Base-by-base conservation (phyloP, 2,113 vertebrate genomes). In the Macaca mulatta region DNA sequence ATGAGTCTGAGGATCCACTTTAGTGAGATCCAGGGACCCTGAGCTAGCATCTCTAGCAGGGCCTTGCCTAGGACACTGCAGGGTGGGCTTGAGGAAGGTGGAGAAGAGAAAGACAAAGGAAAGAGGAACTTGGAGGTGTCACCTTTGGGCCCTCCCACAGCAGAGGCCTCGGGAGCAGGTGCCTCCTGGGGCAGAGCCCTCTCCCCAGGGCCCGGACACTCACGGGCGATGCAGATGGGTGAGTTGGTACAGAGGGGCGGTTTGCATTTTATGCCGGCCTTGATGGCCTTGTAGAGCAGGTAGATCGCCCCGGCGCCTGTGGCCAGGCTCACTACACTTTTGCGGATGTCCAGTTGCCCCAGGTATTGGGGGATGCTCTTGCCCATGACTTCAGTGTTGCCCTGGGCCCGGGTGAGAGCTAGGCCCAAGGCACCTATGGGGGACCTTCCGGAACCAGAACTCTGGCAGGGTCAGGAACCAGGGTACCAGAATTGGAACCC, bases 221-320 rank as follows among this genome's bases (percentile, higher is more conserved):
- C 97, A 98, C 98, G 97, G 90, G 97, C 93, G 2, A 98, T 97
- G 43, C 94, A 98, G 91, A 93, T 80, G 61, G 97, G 96, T 0
- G 97, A 96, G 43, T 35, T 20, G 27, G 67, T 82, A 70, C 72
- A 95, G 64, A 95, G 70, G 13, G 98, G 96, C 0, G 92, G 87
- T 0, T 97, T 90, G 74, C 97, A 97, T 72, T 61, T 94, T 40
- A 98, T 18, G n/a, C 96, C 95, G 0, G 96, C 94, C 90, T 22
- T 92, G 94, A 98, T 85, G 97, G 98, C 97, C 89, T 98, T 98
- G 94, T 97, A 98, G 72, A 98, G 80, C 61, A 98, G 94, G 93
- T 98, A 98, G 94, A 98, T 2, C 50, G 98, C 98, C 52, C 97
- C 93, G 0, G 92, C 97, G 0, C 98, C 98, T 0, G 96, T 98